Base-by-base conservation (phyloP, 2,113 vertebrate genomes). In the Eptesicus fuscus region DNA sequence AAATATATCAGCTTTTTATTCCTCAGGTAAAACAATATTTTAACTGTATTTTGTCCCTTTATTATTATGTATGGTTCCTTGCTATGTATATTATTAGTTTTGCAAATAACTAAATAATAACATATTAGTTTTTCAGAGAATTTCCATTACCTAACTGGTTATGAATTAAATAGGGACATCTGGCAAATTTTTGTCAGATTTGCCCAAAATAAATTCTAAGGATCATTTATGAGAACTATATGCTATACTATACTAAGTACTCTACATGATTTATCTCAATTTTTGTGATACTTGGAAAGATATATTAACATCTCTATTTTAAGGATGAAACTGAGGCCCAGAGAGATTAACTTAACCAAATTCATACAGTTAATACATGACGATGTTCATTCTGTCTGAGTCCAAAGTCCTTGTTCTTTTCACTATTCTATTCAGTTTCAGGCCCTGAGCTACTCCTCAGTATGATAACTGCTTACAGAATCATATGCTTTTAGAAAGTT, bases 241-340 rank as follows among this genome's bases (percentile, higher is more conserved):
- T 74, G 23, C 32, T 84, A 30, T 0, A 40, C 4, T 65, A n/a
- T 22, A 23, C 73, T 22, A 69, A 20, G n/a, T 70, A 49, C 0
- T 88, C 53, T 25, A 32, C 9, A 51, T 77, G 59, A 28, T 35
- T 47, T 14, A 14, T 73, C 9, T 80, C 23, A 44, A 61, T 91
- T 11, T 23, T 61, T 73, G 17, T 53, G 37, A 90, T 42, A 85
- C 14, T 92, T 86, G 78, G 18, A 14, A 49, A 56, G 12, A 90
- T 11, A 0, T 77, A 79, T 67, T 59, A 84, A 32, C 11, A 13
- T 63, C 7, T 13, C 7, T 65, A 84, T 35, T 92, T 93, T 70
- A 80, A 95, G 89, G 51, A 88, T 35, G 51, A 93, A 90, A 93
- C 8, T 71, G 40, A 95, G 17, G 35, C 20, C 65, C 71, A 51